phyloP scores from a whole-genome alignment of 2,797 vertebrate species.

The Liasis olivaceus region DNA sequence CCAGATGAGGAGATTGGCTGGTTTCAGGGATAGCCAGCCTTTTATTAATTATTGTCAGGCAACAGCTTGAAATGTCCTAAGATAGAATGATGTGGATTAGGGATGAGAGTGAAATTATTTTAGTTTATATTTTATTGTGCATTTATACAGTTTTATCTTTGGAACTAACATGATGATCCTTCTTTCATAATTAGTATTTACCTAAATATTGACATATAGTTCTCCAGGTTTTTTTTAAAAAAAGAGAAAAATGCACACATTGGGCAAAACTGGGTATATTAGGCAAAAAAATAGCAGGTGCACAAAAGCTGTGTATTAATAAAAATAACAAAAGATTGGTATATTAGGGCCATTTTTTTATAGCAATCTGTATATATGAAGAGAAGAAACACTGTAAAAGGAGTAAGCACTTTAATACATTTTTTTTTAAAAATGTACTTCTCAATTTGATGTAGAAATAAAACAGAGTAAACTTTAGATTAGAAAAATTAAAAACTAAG shows the following conservation, averaged over 20 bases:
- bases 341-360: background rate
- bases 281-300: no score
- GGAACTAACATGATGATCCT: no score
- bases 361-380: background rate
- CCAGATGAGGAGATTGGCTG: background rate
- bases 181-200: no score
- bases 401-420: background rate
- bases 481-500: background rate
- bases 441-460: background rate
- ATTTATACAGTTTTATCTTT: no score
- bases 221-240: no score
- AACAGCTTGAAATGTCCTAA: background rate
- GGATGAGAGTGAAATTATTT: no score
- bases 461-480: background rate
- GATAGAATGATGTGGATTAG: background rate
- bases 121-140: no score
- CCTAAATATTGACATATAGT: no score
- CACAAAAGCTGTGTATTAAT: no score
- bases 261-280: no score
- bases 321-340: no score
- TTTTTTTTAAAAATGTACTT: background rate
- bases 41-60: background rate
- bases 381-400: background rate
- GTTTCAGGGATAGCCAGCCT: background rate
- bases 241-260: no score